Evolutionary conservation across 2,888 invertebrate genomes (phyloP), one percentile per base, ranked within the genome.

Genomic region (Phyllotreta cruciferae): DNA sequence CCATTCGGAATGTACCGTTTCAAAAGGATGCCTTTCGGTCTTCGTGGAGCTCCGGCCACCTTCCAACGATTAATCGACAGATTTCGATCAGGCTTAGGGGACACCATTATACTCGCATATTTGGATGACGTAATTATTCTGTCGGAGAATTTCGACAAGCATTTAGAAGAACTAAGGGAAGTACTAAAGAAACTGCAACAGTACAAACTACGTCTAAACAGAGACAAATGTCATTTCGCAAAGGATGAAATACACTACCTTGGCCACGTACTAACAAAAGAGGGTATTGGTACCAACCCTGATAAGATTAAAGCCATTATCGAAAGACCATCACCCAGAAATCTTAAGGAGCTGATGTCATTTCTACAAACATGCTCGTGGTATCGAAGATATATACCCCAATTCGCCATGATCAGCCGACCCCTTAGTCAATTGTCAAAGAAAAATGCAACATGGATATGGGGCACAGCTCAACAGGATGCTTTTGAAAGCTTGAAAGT

Each of bases 1-100:
- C 84, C 70, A 8, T 71, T 70, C 39, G 71, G 72, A 4, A 44
- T 64, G 1, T 72, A 63, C 53, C 60, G 67, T 1, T 71, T 69
- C 56, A 35, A 11, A 6, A 39, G 65, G 34, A 67, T 71, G 69
- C 68, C 70, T 11, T 70, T 71, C 44, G 67, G 71, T 4, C 56
- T 72, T n/a, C 54, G 68, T n/a, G 71, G 68, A 45, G 67, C 66
- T 1, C 66, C 66, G 0, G 67, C 71, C 6, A 69, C 70, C 5
- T 74, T 73, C 55, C 71, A 66, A 44, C 41, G 71, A 8, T 56
- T 68, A 24, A 70, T 72, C 9, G 70, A 70, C 44, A 45, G 45
- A 7, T 45, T 10, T 7, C 6, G 11, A 13, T 8, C 11, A 45
- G 10, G 7, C 45, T 45, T n/a, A n/a, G n/a, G n/a, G n/a, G n/a